Evolutionary conservation across 1,140 invertebrate species (phyloP).

Genomic region (Polyergus mexicanus): DNA sequence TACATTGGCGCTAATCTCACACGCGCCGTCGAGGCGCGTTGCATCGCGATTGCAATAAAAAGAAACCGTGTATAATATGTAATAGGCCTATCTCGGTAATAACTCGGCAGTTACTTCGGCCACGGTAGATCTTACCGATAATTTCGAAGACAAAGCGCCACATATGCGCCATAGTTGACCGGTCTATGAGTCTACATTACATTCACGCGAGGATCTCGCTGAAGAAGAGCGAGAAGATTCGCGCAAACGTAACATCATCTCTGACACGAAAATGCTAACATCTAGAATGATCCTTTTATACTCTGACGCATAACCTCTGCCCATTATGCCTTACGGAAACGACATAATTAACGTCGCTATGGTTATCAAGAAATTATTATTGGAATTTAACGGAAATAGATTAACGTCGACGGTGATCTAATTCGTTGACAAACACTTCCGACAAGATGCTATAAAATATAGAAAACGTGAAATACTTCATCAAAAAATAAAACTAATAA

Average conservation of each 20-base stretch:
- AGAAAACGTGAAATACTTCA: conserved; percentile 18
- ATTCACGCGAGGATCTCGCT: background rate
- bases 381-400: conserved; percentile 41
- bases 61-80: conserved; percentile 77
- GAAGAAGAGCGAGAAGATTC: conserved; percentile 55
- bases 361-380: conserved; percentile 63
- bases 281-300: conserved; percentile 54
- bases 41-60: conserved; percentile 66
- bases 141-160: conserved; percentile 68
- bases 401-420: conserved; percentile 34
- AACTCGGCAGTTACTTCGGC: conserved; percentile 72
- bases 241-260: background rate
- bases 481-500: background rate
- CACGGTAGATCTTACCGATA: conserved; percentile 73
- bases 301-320: conserved; percentile 32
- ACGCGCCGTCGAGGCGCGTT: conserved; percentile 31
- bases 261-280: conserved; percentile 45
- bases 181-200: conserved; percentile 27
- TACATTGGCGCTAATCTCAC: conserved; percentile 70
- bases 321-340: conserved; percentile 55
- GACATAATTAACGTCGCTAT: conserved; percentile 66
- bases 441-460: conserved; percentile 27
- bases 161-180: conserved; percentile 11
- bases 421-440: conserved; percentile 45
- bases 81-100: conserved; percentile 78